Base-by-base conservation (phyloP, 2,888 invertebrate species). In the Plebejus melissa region DNA sequence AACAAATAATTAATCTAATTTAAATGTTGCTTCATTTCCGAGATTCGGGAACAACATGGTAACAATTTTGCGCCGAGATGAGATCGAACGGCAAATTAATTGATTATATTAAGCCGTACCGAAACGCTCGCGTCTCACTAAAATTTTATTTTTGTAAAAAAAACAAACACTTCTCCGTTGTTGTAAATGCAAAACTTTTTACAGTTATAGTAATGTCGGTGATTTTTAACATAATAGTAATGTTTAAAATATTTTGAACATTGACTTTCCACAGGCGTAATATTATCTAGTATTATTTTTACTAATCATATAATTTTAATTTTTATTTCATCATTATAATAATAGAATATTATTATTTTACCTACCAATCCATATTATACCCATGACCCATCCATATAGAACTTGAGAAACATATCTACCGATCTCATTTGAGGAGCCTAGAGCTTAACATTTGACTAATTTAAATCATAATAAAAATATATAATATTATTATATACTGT, bases 1-100 rank as follows among this genome's bases (percentile, higher is more conserved):
- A 32, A 13, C 28, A 32, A 65, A 65, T 65, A 32, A 65, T 65
- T 65, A 65, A 65, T 65, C 65, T 65, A 65, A 65, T 65, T 65
- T 65, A 13, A 36, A 65, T 32, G 32, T 65, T 32, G 65, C 65
- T 65, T 65, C 13, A 65, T 65, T 65, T 65, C 65, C 65, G 32
- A 65, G 13, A 36, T 65, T 65, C 65, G 65, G 22, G 60, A 36
- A 32, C 60, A 65, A 65, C 65, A 13, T 32, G 65, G 32, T 28
- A 36, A 65, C 65, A 65, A 65, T 65, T 65, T 65, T 60, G 60
- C 11, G 32, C 32, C 11, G 65, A 65, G 65, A 4, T 5, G 65
- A 65, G 65, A 65, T 65, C 65, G 65, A 36, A 65, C 65, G 32
- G 13, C 32, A 65, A 65, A 65, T 65, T 65, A 36, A 36, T 36